These are phyloP conservation scores for Megathymus violae DNA, from an alignment of 1,140 invertebrate genomes.

Conservation along the genomic window DNA sequence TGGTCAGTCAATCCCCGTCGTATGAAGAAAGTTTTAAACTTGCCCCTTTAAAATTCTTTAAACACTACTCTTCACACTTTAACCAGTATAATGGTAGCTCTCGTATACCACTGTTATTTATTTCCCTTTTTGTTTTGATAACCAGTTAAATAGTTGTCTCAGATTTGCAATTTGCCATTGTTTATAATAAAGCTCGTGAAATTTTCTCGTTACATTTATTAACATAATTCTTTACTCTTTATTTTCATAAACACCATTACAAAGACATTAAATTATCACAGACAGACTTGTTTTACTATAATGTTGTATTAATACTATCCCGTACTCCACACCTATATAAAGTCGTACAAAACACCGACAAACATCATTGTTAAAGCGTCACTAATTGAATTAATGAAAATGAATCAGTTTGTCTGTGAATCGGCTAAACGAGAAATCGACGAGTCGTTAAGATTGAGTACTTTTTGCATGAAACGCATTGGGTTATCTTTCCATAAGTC, in stretches of 20 bases:
- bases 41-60: conserved; percentile 39
- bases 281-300: conserved; percentile 5
- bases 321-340: conserved; percentile 11
- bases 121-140: conserved; percentile 8
- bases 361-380: not conserved
- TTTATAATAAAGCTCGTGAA: conserved; percentile 1
- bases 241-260: conserved; percentile 17
- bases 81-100: conserved; percentile 16
- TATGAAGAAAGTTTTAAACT: conserved; percentile 35
- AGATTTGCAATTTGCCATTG: not conserved
- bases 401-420: conserved; percentile 47
- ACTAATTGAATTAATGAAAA: conserved; percentile 34
- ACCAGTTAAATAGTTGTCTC: conserved; percentile 15
- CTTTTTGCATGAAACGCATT: conserved; percentile 63
- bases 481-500: conserved; percentile 63
- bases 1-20: conserved; percentile 30
- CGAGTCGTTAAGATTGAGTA: conserved; percentile 56
- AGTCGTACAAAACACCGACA: not conserved
- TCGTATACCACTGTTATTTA: conserved; percentile 3
- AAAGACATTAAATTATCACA: conserved; percentile 7
- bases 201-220: conserved; percentile 10
- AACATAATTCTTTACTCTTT: conserved; percentile 9
- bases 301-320: not conserved
- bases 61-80: conserved; percentile 35
- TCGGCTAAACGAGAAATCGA: conserved; percentile 65